phyloP scores from a whole-genome alignment of 2,113 vertebrate genomes.

The Ameiurus melas region DNA sequence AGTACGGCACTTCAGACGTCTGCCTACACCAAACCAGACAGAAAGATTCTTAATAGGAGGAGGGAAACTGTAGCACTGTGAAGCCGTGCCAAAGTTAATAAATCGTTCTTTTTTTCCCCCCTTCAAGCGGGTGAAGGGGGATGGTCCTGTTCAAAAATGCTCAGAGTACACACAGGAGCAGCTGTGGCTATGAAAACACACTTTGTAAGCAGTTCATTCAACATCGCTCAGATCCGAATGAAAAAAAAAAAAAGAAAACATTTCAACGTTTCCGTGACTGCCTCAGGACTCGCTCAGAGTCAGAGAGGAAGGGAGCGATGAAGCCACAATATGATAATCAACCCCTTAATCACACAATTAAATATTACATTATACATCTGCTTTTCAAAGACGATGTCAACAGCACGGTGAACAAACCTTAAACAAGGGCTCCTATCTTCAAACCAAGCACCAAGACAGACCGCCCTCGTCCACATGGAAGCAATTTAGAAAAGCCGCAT shows the following conservation, averaged over 20 bases:
- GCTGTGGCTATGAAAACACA: slow-evolving; percentile 38
- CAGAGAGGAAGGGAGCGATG: not conserved
- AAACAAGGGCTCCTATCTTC: not conserved
- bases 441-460: not conserved
- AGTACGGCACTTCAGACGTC: slow-evolving; percentile 35
- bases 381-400: not conserved
- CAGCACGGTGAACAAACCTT: not conserved
- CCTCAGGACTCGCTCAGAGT: not conserved
- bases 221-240: not conserved
- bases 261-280: not conserved
- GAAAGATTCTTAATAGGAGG: slow-evolving; percentile 32
- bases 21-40: slow-evolving; percentile 30
- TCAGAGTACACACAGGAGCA: slow-evolving; percentile 33
- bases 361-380: not conserved
- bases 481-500: not conserved
- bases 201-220: slow-evolving; percentile 32
- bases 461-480: not conserved
- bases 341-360: not conserved
- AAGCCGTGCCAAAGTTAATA: slow-evolving; percentile 51
- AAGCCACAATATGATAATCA: not conserved
- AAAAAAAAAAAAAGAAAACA: too few species aligned
- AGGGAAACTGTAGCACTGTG: slow-evolving; percentile 35
- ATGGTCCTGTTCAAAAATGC: not conserved
- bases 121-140: slow-evolving; percentile 8
- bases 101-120: slow-evolving; percentile 23